Evolutionary conservation across 2,797 vertebrate species (phyloP), one percentile per base, ranked within the genome.

Genomic region (Sandelia bainsii): DNA sequence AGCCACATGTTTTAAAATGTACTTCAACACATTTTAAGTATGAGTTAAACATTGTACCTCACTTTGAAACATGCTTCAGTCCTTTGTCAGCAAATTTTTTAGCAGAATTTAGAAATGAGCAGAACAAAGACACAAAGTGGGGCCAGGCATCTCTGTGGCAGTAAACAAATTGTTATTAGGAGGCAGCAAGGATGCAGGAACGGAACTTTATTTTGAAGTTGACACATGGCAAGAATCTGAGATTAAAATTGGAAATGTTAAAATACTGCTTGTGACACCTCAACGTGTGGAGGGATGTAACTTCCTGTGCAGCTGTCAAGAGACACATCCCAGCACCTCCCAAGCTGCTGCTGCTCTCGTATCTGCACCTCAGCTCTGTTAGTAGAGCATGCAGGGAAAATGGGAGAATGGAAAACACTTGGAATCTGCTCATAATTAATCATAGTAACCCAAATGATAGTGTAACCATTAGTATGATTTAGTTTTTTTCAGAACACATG

Each of bases 281-380:
- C 84, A 19, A 91, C 49, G 89, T 92, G 91, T 91, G 82, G 86
- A 91, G 85, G 83, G 89, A 92, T 91, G 86, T 79, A 81, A 89
- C 92, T 94, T 95, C 93, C 93, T 92, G 89, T 77, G 88, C 91
- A 93, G 90, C 93, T 94, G 92, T 88, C 89, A 91, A 88, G 84
- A 89, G 91, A 93, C 91, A 92, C 90, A 84, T 92, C 80, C 53
- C 66, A 64, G 81, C 89, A 82, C 84, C 90, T 79, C 79, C 70
- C 52, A 77, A 87, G 84, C 79, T 85, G 86, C 80, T 69, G 70
- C 68, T 69, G 69, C 61, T 42, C 81, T 77, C 39, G 3, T 57
- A 65, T 89, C 88, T 85, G 84, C 88, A 88, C 83, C 77, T 92
- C 87, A 23, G 40, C 60, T 45, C 79, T 75, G 79, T 85, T 84